Base-by-base conservation (phyloP, 2,113 vertebrate genomes). In the Paramormyrops kingsleyae region DNA sequence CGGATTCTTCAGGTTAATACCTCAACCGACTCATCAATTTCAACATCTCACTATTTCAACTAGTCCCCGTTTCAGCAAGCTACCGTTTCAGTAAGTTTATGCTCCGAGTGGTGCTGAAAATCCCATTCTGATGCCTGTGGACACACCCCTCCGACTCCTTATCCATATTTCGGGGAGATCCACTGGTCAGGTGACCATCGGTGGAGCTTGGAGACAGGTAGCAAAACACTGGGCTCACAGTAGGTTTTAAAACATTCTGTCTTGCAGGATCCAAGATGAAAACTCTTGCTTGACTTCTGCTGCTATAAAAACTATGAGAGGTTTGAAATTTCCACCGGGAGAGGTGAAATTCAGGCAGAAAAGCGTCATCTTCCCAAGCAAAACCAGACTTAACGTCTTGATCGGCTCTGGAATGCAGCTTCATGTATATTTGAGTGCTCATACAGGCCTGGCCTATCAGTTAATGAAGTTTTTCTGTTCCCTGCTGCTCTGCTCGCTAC, bases 361-460 rank as follows among this genome's bases (percentile, higher is more conserved):
- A 88, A 17, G 46, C 0, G 1, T 9, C 59, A 12, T 27, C n/a
- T 27, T n/a, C 59, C 62, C n/a, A 35, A 10, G 9, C 31, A 35
- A n/a, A 56, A 27, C 13, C 9, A 50, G 19, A 91, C 91, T 90
- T 92, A 86, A 47, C 87, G 91, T 85, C 90, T 91, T 21, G 83
- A 83, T 90, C 88, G 1, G 87, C 90, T 92, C 92, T 90, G 91
- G 89, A 90, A 89, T 91, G 90, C 86, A 87, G 59, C 84, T 50
- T 94, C 92, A 94, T 94, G 89, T 91, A 94, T 94, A 91, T 94
- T 94, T 94, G 59, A 94, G 90, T 87, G 56, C 50, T 87, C 80
- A 86, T 91, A 90, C 59, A 59, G 89, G 66, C 88, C 88, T n/a
- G 83, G 90, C 90, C 91, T 91, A 89, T 84, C 88, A 91, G 89